Conservation (phyloP, 2,113 vertebrate genomes). For the Camelus dromedarius region DNA sequence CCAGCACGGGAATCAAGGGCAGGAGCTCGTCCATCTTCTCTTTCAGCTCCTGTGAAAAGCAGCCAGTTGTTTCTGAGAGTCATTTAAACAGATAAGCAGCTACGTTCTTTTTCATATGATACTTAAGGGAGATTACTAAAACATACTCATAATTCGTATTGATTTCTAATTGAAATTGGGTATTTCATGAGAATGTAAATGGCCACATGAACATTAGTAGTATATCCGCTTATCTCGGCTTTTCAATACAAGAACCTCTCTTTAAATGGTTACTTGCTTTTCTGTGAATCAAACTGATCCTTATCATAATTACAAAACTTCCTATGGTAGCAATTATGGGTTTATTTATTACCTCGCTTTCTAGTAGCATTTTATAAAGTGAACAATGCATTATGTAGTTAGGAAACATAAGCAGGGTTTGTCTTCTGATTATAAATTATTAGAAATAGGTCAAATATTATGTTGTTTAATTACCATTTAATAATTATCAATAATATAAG, state of each 20-base stretch:
- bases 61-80: slow-evolving; percentile 42
- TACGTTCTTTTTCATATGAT: slow-evolving; percentile 27
- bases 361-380: background rate
- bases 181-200: slow-evolving; percentile 50
- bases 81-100: slow-evolving; percentile 43
- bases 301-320: slow-evolving; percentile 34
- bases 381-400: background rate
- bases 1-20: slow-evolving; percentile 97
- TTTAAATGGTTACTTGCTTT: slow-evolving; percentile 14
- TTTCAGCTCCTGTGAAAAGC: slow-evolving; percentile 93
- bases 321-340: background rate
- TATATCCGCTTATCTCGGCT: background rate
- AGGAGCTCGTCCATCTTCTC: slow-evolving; percentile 98
- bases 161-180: slow-evolving; percentile 60
- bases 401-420: background rate
- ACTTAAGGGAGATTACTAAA: slow-evolving; percentile 62
- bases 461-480: background rate
- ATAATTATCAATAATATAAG: background rate
- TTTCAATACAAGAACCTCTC: background rate
- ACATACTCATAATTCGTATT: background rate
- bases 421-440: background rate
- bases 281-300: background rate
- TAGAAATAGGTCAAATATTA: background rate
- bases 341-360: background rate
- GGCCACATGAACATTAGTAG: background rate